Base-by-base conservation (phyloP, 30 jellyfish, hydroid and myxozoan species). In the Mastigias papua region DNA sequence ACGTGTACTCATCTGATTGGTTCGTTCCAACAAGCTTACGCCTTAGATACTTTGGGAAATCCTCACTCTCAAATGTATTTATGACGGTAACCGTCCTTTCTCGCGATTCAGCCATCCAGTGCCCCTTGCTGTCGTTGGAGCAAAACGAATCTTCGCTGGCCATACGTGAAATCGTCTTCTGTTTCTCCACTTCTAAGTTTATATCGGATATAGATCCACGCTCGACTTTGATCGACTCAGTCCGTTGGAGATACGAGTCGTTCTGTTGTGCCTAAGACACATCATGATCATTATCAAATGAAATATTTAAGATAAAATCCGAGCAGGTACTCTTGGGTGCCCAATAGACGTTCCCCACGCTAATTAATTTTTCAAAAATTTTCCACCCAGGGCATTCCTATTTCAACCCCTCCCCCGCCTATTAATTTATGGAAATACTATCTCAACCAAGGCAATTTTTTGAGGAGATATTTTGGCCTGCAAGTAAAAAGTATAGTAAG, bases 91-190 rank as follows among this genome's bases (percentile, higher is more conserved):
- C 90, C 37, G 90, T 62, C 19, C 96, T 77, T 28, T 79, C 89
- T 6, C 89, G 88, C 19, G 96, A 34, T 25, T 57, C 90, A 10
- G 60, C 89, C 96, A 87, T 87, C 96, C 96, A 87, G 46, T 87
- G 96, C 37, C 77, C 96, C 34, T 25, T 34, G 87, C 88, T 51
- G 21, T 69, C 76, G 48, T 25, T 16, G 0, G 86, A 69, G 83
- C 65, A 50, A 22, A 8, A 57, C 1, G 91, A 82, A 15, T 71
- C 92, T 1, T 75, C 83, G 28, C 92, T 83, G 21, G 64, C 73
- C 60, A 83, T 71, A 17, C 86, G 92, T 23, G 68, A 22, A 33
- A 69, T 23, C 28, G 79, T 1, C 50, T 63, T 46, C 10, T 37
- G 57, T 21, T 35, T 30, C 13, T 67, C 74, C 0, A 22, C 65